Percentiles rank a stretch among this genome's conserved stretches.
These are phyloP conservation scores for Acronicta alni DNA, from an alignment of 2,888 invertebrate genomes.

Conservation along the genomic window DNA sequence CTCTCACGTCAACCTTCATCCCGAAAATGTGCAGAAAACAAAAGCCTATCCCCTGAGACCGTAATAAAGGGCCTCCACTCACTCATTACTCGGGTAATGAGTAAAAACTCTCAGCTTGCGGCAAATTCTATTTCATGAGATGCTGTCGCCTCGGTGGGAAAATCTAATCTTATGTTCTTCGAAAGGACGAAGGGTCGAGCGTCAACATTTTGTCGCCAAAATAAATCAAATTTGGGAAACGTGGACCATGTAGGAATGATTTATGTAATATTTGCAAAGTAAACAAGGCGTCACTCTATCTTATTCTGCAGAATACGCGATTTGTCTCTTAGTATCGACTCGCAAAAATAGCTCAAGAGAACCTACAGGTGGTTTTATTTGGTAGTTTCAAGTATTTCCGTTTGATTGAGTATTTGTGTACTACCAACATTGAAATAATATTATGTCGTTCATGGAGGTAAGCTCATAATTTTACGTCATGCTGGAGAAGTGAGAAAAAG, in stretches of 20 bases:
- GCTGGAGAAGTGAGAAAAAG: conserved; percentile 34
- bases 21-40: conserved; percentile 70
- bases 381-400: conserved; percentile 50
- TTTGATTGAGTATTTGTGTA: conserved; percentile 49
- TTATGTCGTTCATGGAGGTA: conserved; percentile 11
- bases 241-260: conserved; percentile 25
- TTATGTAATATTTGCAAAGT: conserved; percentile 24
- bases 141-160: conserved; percentile 44
- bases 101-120: conserved; percentile 63
- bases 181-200: conserved; percentile 29
- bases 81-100: conserved; percentile 73
- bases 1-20: conserved; percentile 67
- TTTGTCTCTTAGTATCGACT: conserved; percentile 53
- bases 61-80: conserved; percentile 68
- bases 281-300: conserved; percentile 31
- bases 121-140: conserved; percentile 59
- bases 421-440: conserved; percentile 29
- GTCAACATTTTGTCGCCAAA: conserved; percentile 19
- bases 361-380: conserved; percentile 68
- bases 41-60: conserved; percentile 73
- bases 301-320: conserved; percentile 43
- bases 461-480: conserved; percentile 34
- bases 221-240: conserved; percentile 32
- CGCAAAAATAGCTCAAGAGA: conserved; percentile 53
- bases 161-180: conserved; percentile 52